Base-by-base conservation (phyloP, 1,140 invertebrate species). In the Linepithema humile region DNA sequence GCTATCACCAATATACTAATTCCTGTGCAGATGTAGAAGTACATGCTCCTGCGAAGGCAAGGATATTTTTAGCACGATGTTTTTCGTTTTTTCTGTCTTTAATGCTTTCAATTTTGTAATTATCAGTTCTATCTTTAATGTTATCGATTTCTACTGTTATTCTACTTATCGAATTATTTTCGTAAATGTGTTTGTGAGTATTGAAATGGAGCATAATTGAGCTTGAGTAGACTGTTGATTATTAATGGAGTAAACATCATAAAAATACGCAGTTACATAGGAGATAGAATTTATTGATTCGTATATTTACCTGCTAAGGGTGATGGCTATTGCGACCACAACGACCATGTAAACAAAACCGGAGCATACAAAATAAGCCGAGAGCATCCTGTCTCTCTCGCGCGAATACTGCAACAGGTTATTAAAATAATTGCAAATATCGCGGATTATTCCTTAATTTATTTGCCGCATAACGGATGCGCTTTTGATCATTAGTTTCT, bases 351-450 rank as follows among this genome's bases (percentile, higher is more conserved):
- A 96, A 77, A 98, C 96, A 57, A 97, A 94, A 23, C 97, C 94
- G n/a, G 97, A 97, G 94, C 97, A 98, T 43, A 97, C 95, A 92
- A 98, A 98, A 91, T 98, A 98, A 2, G 97, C 96, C 55, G 96
- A 96, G 75, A 98, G 95, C 97, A 98, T 98, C 84, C 96, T 95
- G 94, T 98, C 98, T 64, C 96, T 95, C 91, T 97, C 97, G 84
- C 95, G 95, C 43, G 95, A 95, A 91, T 97, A 98, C 97, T 97
- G 94, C 83, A 96, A 95, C 84, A 92, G 78, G 85, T 62, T 5
- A 40, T 78, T 38, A 5, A 38, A 55, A 74, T 20, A 69, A 69
- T 67, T 40, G 23, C 32, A n/a, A 77, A 45, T 77, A 65, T 50
- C 43, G 43, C 43, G 9, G 2, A 45, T 62, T 32, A 26, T 26